Evolutionary conservation across 2,113 vertebrate species (phyloP), one percentile per base, ranked within the genome.

Genomic region (Phoxinus phoxinus): DNA sequence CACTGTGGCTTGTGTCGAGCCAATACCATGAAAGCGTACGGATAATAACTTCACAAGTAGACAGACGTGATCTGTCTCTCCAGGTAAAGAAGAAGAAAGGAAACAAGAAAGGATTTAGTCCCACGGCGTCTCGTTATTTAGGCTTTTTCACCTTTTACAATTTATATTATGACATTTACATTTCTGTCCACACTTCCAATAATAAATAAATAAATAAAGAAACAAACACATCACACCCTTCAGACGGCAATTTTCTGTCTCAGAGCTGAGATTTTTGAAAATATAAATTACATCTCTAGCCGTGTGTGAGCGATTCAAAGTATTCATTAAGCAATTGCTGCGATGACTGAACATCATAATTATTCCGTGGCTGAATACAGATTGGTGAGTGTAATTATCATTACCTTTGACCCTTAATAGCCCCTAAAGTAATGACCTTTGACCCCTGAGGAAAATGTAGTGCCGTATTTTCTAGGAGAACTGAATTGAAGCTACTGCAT

Each of bases 111-210:
- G 74, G 2, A 13, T 65, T 56, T 67, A 83, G 76, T 78, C 73
- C 46, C 85, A 83, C 13, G 78, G 69, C 75, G 61, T 35, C 79
- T 85, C 37, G 79, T 87, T 87, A 87, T 83, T 87, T 65, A 17
- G 30, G 65, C 41, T 74, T 76, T 81, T 76, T 67, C 21, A 67
- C 27, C 15, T 10, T 53, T n/a, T 51, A 44, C 12, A 23, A 44
- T 30, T 37, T 44, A 76, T 81, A 48, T 61, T 83, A 58, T 81
- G 71, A 81, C 80, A 84, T 81, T 84, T 84, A 63, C 11, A 80
- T 86, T 71, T 53, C 61, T 44, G 30, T 83, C 80, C 77, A 65
- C 65, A 59, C 56, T 63, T 48, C 17, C 41, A 82, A 53, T 67
- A 56, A 78, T 73, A 56, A 51, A 30, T 30, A 35, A 71, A 61